Evolutionary conservation across 2,888 invertebrate genomes (phyloP).

Genomic region (Hylaea fasciaria): DNA sequence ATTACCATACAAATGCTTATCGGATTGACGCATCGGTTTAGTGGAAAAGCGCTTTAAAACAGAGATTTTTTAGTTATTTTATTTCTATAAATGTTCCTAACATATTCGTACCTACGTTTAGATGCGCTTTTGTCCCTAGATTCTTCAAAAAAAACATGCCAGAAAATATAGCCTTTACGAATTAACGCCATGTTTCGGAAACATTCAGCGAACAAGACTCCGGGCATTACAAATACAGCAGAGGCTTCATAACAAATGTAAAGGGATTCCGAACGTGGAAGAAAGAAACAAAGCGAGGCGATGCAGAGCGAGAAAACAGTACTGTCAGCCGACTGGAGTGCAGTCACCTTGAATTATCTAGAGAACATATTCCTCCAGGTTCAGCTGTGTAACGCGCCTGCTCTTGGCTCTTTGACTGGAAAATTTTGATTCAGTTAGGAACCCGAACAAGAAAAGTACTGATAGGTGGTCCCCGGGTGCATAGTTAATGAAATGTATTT

Average conservation of each 20-base stretch:
- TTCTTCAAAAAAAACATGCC: too few relatives aligned
- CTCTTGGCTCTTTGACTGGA: neutral
- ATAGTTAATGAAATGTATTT: too few relatives aligned
- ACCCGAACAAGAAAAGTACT: too few relatives aligned
- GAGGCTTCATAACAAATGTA: slow-evolving; percentile 29
- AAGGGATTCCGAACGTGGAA: slow-evolving; percentile 19
- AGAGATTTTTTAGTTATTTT: too few relatives aligned
- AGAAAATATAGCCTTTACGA: too few relatives aligned
- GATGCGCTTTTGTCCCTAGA: too few relatives aligned
- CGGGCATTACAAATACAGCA: slow-evolving; percentile 29
- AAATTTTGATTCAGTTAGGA: neutral
- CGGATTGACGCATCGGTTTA: too few relatives aligned
- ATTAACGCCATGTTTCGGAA: neutral
- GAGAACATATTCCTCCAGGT: neutral
- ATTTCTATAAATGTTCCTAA: too few relatives aligned
- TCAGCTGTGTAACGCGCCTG: neutral
- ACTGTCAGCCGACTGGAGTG: slow-evolving; percentile 1
- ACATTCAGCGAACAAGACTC: slow-evolving; percentile 19
- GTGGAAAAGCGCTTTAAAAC: too few relatives aligned
- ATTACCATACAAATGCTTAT: too few relatives aligned
- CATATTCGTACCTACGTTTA: too few relatives aligned
- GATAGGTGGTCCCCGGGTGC: too few relatives aligned
- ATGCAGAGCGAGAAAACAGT: slow-evolving; percentile 15
- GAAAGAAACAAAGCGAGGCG: slow-evolving; percentile 16
- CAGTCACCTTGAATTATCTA: slow-evolving; percentile 13